Conservation (phyloP, 2,113 vertebrate genomes). For the Halichoeres trimaculatus region DNA sequence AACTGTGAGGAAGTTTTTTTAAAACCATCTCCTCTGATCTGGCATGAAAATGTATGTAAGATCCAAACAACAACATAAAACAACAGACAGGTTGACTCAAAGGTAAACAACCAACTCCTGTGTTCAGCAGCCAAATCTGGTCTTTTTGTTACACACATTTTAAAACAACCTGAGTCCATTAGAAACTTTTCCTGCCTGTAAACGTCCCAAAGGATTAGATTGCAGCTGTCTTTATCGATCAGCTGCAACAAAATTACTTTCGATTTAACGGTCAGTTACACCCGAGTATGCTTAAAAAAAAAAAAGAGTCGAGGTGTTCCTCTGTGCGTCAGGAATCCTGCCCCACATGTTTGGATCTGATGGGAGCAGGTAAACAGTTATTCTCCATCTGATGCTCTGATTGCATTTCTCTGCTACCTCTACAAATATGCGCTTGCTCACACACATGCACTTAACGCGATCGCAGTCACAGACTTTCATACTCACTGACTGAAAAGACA, state of each 20-base stretch:
- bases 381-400: conserved; percentile 32
- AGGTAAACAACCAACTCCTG: too few relatives aligned
- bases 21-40: too few relatives aligned
- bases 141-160: too few relatives aligned
- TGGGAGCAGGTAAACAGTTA: conserved; percentile 4
- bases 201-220: background rate
- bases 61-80: too few relatives aligned
- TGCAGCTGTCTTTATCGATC: background rate
- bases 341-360: conserved; percentile 5
- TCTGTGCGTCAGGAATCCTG: background rate
- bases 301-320: background rate
- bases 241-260: background rate
- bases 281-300: too few relatives aligned
- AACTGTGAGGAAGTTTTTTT: too few relatives aligned
- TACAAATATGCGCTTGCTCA: conserved; percentile 62
- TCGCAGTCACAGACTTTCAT: conserved; percentile 28
- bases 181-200: too few relatives aligned
- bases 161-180: too few relatives aligned
- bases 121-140: too few relatives aligned
- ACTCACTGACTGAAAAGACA: conserved; percentile 18
- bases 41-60: too few relatives aligned
- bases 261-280: too few relatives aligned
- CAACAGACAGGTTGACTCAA: too few relatives aligned
- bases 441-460: conserved; percentile 38
- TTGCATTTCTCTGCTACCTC: conserved; percentile 77